These are phyloP conservation scores for Drosophila navojoa DNA, from an alignment of 1,140 invertebrate species.

Conservation along the genomic window DNA sequence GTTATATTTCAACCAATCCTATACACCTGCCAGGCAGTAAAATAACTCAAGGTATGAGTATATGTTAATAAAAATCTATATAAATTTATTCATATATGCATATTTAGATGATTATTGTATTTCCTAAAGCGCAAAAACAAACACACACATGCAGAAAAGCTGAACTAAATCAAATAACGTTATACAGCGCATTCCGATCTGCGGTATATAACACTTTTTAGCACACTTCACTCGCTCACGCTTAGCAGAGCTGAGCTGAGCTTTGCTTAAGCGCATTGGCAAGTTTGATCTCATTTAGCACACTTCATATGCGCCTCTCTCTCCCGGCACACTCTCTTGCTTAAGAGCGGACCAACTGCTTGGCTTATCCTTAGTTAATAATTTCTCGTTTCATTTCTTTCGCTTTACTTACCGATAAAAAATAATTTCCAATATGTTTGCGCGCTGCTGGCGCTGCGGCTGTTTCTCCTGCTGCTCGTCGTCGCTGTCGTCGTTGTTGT, in stretches of 20 bases:
- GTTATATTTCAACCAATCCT: too few relatives aligned
- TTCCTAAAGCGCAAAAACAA: background rate
- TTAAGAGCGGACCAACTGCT: background rate
- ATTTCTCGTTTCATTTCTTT: background rate
- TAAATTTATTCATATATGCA: background rate
- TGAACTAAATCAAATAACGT: background rate
- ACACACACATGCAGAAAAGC: too few relatives aligned
- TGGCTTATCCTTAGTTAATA: constrained; percentile 11
- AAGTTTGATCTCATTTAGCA: too few relatives aligned
- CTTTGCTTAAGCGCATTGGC: too few relatives aligned
- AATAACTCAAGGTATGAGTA: too few relatives aligned
- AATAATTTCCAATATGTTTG: constrained; percentile 60
- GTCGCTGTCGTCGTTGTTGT: constrained; percentile 25
- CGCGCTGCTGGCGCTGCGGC: constrained; percentile 30
- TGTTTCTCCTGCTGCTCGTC: constrained; percentile 14
- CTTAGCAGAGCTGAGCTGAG: too few relatives aligned
- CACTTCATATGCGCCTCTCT: too few relatives aligned
- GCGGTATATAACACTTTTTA: background rate
- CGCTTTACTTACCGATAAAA: constrained; percentile 60
- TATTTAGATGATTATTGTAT: background rate
- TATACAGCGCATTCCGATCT: background rate
- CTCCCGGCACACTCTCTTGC: background rate
- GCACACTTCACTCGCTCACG: too few relatives aligned
- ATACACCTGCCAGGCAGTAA: too few relatives aligned
- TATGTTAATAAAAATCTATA: too few relatives aligned